Percentiles rank a stretch among this genome's conserved stretches.
Conservation (phyloP, 1,140 invertebrate genomes). For the Colletes latitarsis region DNA sequence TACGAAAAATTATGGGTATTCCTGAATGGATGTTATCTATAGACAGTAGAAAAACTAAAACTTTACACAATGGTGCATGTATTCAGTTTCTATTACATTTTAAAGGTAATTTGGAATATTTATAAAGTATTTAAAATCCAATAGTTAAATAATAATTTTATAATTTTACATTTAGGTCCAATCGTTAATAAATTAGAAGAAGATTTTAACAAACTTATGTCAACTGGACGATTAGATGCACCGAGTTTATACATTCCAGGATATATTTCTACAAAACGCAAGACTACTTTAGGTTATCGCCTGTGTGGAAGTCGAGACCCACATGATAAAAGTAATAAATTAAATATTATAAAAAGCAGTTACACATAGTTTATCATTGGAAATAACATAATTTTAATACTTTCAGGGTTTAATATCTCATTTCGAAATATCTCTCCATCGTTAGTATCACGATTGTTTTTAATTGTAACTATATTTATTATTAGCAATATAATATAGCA, state of each 20-base stretch:
- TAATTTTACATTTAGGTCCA: conserved; percentile 81
- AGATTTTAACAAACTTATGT: conserved; percentile 89
- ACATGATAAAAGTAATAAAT: conserved; percentile 83
- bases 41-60: conserved; percentile 90
- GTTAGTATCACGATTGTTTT: background rate
- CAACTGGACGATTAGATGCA: conserved; percentile 86
- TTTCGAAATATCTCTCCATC: background rate
- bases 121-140: background rate
- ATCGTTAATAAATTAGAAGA: conserved; percentile 88
- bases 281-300: conserved; percentile 86
- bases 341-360: background rate
- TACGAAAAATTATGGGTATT: conserved; percentile 90
- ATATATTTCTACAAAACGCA: conserved; percentile 87
- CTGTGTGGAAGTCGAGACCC: conserved; percentile 88
- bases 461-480: background rate
- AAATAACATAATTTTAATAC: conserved; percentile 2
- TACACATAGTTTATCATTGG: background rate
- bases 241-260: conserved; percentile 91
- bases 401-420: conserved; percentile 33
- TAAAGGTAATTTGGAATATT: conserved; percentile 82
- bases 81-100: conserved; percentile 95
- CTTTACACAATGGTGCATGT: conserved; percentile 89
- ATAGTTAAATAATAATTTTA: conserved; percentile 22
- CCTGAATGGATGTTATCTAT: conserved; percentile 95
- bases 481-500: conserved; percentile 10